phyloP scores from a whole-genome alignment of 2,797 vertebrate species.

The Acridotheres tristis region DNA sequence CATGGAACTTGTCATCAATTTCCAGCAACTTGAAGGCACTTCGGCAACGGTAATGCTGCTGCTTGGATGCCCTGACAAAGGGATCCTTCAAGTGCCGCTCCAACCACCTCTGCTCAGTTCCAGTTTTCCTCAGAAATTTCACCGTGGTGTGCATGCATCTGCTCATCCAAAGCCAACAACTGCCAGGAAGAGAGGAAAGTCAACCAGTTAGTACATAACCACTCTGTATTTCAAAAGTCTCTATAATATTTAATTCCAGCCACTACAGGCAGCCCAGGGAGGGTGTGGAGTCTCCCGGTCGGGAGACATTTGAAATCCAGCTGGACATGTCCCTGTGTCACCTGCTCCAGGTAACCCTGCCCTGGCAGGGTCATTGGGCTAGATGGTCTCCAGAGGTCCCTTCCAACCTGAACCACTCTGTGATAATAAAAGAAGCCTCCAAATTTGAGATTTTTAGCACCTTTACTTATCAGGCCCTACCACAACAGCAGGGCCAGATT shows the following conservation, averaged over 20 bases:
- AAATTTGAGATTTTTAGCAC: background rate
- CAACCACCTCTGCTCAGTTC: constrained; percentile 85
- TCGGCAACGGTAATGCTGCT: constrained; percentile 87
- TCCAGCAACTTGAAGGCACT: constrained; percentile 96
- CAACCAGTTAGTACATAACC: background rate
- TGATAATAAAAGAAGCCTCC: background rate
- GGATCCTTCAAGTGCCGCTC: constrained; percentile 86
- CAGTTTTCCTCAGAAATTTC: constrained; percentile 60
- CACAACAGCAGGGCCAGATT: accelerated
- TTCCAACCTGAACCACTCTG: background rate
- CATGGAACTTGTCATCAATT: constrained; percentile 80
- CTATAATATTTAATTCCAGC: accelerated
- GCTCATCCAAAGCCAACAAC: background rate
- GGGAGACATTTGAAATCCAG: accelerated
- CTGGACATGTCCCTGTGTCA: accelerated
- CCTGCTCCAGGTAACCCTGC: background rate
- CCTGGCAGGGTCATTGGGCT: background rate
- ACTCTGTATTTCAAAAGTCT: background rate
- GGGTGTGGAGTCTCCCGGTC: too few species aligned
- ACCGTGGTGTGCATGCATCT: constrained; percentile 73
- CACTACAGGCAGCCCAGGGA: background rate
- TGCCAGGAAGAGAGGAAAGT: background rate
- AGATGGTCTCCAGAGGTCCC: background rate
- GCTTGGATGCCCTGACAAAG: constrained; percentile 86
- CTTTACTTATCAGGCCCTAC: background rate